A percentile compares a stretch with the other conserved stretches of the same genome.
Evolutionary conservation across 2,113 vertebrate species (phyloP).

Genomic region (Argyrosomus japonicus): DNA sequence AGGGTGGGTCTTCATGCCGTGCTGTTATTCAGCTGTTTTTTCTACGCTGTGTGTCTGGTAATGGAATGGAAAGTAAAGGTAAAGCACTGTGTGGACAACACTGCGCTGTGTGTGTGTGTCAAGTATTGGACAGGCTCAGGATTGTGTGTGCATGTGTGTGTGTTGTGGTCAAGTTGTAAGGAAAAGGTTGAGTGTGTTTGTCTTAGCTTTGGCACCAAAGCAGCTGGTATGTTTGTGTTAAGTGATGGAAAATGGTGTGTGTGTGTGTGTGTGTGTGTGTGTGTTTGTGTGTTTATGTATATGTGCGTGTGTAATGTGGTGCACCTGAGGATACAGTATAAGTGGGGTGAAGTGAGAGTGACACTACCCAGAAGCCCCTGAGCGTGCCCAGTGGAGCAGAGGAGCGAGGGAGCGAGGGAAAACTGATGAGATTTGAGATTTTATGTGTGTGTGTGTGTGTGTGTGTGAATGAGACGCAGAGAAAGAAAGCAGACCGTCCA

Average conservation of each 20-base stretch:
- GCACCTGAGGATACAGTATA: conserved; percentile 73
- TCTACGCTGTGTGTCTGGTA: conserved; percentile 60
- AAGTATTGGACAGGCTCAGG: conserved; percentile 16
- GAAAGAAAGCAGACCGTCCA: conserved; percentile 45
- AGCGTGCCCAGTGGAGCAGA: conserved; percentile 46
- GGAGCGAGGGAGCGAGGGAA: conserved; percentile 21
- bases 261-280: conserved; percentile 32
- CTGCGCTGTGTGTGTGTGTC: conserved; percentile 36
- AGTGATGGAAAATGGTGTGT: conserved; percentile 69
- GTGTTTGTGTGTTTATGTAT: conserved; percentile 18
- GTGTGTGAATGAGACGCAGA: conserved; percentile 12
- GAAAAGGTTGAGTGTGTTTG: conserved; percentile 78
- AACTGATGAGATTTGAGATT: conserved; percentile 37
- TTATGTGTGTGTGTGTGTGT: not conserved
- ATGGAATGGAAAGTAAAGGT: conserved; percentile 81
- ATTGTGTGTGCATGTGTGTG: conserved; percentile 38
- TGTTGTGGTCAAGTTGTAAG: conserved; percentile 70
- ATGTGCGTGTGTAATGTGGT: conserved; percentile 41
- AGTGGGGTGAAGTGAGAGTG: conserved; percentile 69
- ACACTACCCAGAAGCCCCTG: conserved; percentile 66
- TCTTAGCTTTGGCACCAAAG: conserved; percentile 68
- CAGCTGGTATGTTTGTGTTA: conserved; percentile 66
- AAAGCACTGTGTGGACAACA: conserved; percentile 57
- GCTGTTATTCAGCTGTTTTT: conserved; percentile 67
- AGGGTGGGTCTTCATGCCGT: conserved; percentile 48